Evolutionary conservation across 2,888 invertebrate species (phyloP).

Genomic region (Odontomyia ornata): DNA sequence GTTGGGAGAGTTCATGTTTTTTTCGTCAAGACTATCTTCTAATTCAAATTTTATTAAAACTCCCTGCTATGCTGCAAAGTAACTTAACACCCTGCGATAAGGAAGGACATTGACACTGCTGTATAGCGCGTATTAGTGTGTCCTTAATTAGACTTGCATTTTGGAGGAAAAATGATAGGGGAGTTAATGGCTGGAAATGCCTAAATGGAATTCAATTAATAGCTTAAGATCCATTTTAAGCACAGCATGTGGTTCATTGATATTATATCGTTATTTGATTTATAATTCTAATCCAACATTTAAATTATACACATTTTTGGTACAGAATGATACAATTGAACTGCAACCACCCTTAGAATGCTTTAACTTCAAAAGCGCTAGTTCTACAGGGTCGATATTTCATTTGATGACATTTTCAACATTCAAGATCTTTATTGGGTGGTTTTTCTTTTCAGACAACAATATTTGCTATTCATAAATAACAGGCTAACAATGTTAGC

Average conservation of each 20-base stretch:
- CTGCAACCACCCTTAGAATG: too few relatives aligned
- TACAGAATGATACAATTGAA: too few relatives aligned
- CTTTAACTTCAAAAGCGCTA: too few relatives aligned
- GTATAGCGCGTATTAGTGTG: not conserved
- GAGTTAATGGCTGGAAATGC: not conserved
- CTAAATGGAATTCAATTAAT: constrained; percentile 30
- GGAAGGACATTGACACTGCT: constrained; percentile 24
- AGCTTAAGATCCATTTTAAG: constrained; percentile 40
- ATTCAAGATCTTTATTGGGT: too few relatives aligned
- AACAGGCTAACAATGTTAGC: too few relatives aligned
- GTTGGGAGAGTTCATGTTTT: not conserved
- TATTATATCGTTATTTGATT: not conserved
- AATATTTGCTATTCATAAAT: too few relatives aligned
- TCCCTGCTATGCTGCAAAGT: constrained; percentile 29
- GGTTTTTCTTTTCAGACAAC: too few relatives aligned
- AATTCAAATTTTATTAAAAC: constrained; percentile 40
- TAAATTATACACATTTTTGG: too few relatives aligned
- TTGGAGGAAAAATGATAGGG: constrained; percentile 14
- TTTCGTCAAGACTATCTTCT: not conserved
- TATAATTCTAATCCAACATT: too few relatives aligned
- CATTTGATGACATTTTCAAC: too few relatives aligned
- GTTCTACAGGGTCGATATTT: too few relatives aligned
- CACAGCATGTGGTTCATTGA: constrained; percentile 27
- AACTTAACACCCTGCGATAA: not conserved
- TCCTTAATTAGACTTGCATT: constrained; percentile 35